Base-by-base conservation (phyloP, 2,888 invertebrate genomes). In the Microctonus hyperodae region DNA sequence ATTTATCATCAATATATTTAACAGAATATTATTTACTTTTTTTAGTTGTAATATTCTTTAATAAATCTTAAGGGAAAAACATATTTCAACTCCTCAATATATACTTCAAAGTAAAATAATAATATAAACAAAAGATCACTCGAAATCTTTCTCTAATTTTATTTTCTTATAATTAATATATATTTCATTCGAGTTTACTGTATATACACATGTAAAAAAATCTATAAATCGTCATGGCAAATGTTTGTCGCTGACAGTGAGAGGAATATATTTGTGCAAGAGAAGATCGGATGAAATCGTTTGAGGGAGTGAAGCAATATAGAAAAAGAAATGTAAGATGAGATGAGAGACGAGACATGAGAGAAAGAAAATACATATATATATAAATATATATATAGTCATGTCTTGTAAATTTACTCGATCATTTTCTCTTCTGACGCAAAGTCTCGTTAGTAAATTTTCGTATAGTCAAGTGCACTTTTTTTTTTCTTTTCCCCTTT, bases 401-500 rank as follows among this genome's bases (percentile, higher is more conserved):
- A 28, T 13, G 13, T 35, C 20, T 37, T 40, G 57, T 64, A 61
- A 64, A 70, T 61, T 65, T 60, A 33, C 40, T 11, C n/a, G 23
- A 20, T 55, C 51, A 35, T 53, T 53, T 23, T 20, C 40, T 16
- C 50, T 40, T 64, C 57, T 51, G 23, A 57, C 23, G 58, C 55
- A n/a, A n/a, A 33, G 61, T 70, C 68, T 71, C 70, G 65, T 70
- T 71, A 58, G 60, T 60, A 70, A 70, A 72, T 68, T 71, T 65
- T 70, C 64, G 65, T 69, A n/a, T n/a, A 64, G 58, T 62, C 65
- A 56, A 69, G 64, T 65, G 65, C 59, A 37, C 51, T 25, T 53
- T 51, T 53, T 37, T 40, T 57, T 40, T 55, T 59, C 53, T 60
- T 55, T 33, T 23, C 10, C 37, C 37, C 4, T 37, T 13, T 37